Evolutionary conservation across 2,888 invertebrate species (phyloP), one percentile per base, ranked within the genome.

Genomic region (Charanyca ferruginea): DNA sequence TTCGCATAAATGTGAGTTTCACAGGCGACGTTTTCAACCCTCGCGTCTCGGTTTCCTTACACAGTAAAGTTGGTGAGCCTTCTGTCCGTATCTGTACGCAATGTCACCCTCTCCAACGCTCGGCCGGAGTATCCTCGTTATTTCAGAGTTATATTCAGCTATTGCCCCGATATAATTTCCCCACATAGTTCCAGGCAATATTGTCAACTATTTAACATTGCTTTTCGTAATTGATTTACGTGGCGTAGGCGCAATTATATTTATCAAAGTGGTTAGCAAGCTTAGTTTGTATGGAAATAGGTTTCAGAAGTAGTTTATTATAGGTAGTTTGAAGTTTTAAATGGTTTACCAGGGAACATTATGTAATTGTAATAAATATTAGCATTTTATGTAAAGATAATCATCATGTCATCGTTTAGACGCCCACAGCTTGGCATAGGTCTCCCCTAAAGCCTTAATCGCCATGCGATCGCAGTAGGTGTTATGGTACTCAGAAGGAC

Each of bases 201-300:
- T 87, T 83, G 89, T 85, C 80, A 91, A 91, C 91, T 90, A 91
- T 92, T 90, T 89, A 89, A 83, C 87, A 79, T 85, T 87, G 88
- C 84, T 85, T 83, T 83, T 80, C 83, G 83, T 88, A 88, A 89
- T 88, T 85, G 87, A 90, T 88, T 89, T 86, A 88, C 83, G 85
- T 83, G 64, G 77, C 65, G 55, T 58, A 64, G 73, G 63, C 73
- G 58, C 38, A 38, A 38, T 38, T 38, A 38, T 35, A 35, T 35
- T 35, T 35, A 35, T 35, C 52, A 57, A n/a, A 48, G 32, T 20
- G 59, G 59, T 65, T 66, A n/a, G 54, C 32, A 32, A 28, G 68
- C 68, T 67, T 71, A 72, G 53, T 68, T 79, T 70, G 57, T 49
- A 35, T 53, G 49, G 42, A 64, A 62, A 74, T 62, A 22, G 13